phyloP scores from a whole-genome alignment of 2,888 invertebrate genomes.

The Entomobrya proxima region DNA sequence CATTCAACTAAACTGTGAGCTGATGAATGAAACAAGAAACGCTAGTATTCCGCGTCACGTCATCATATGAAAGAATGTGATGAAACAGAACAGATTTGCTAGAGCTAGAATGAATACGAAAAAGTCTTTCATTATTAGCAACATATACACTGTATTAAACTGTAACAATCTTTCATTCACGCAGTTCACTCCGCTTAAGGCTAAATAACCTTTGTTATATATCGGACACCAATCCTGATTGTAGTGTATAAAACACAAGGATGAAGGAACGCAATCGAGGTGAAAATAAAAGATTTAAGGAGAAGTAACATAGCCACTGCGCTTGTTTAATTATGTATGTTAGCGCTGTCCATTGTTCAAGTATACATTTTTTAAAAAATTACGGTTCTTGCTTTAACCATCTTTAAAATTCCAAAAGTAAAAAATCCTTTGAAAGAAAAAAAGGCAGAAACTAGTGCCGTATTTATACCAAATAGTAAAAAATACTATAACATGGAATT shows the following conservation, averaged over 20 bases:
- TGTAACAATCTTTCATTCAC: neutral
- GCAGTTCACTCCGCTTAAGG: conserved; percentile 3
- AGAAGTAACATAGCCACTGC: neutral
- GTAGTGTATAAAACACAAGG: neutral
- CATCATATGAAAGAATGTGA: neutral
- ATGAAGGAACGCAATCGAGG: neutral
- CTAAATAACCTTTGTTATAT: conserved; percentile 22
- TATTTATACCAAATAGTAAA: too few species aligned
- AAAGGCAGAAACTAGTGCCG: neutral
- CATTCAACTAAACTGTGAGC: neutral
- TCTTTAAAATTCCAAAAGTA: neutral
- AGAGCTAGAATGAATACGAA: neutral
- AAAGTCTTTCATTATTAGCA: neutral
- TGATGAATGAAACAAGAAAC: neutral
- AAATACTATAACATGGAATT: neutral
- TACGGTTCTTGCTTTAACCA: neutral
- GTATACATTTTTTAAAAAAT: neutral
- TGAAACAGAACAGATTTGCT: neutral
- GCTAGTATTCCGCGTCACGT: neutral
- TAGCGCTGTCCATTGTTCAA: too few species aligned
- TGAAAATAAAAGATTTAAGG: neutral
- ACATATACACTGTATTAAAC: neutral
- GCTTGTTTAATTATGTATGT: too few species aligned
- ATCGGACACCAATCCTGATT: neutral
- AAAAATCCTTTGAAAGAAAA: neutral